phyloP scores from a whole-genome alignment of 2,888 invertebrate genomes.

The Congeria kusceri region DNA sequence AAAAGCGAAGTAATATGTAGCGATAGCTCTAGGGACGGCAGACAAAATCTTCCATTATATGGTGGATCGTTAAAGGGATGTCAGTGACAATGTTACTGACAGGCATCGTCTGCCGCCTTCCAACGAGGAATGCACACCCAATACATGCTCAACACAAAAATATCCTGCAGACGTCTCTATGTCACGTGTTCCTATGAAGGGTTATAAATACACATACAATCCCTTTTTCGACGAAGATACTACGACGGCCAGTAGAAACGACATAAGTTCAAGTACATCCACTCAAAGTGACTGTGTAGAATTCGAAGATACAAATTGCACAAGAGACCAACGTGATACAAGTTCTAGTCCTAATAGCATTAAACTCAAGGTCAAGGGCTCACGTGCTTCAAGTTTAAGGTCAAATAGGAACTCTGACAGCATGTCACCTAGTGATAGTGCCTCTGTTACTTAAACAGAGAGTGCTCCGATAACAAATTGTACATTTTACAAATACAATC shows the following conservation, averaged over 20 bases:
- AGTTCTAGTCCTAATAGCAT: conserved; percentile 37
- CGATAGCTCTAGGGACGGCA: conserved; percentile 16
- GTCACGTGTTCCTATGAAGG: conserved; percentile 35
- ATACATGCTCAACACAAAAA: conserved; percentile 25
- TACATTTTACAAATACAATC: conserved; percentile 30
- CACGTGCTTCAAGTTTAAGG: conserved; percentile 45
- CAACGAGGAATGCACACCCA: neutral
- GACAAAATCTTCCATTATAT: conserved; percentile 7
- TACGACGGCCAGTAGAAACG: conserved; percentile 28
- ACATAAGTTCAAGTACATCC: conserved; percentile 38
- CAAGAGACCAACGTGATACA: conserved; percentile 30
- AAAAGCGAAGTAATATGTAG: neutral
- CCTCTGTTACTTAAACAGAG: conserved; percentile 30
- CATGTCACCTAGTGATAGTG: conserved; percentile 56
- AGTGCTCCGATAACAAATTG: conserved; percentile 35
- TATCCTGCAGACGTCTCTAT: conserved; percentile 13
- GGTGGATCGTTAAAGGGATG: conserved; percentile 36
- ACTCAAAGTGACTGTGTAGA: conserved; percentile 54
- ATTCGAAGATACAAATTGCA: conserved; percentile 30
- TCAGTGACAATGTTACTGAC: neutral
- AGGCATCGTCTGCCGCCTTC: neutral
- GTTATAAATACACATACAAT: conserved; percentile 59
- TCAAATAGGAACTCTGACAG: conserved; percentile 60
- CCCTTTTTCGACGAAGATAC: conserved; percentile 54
- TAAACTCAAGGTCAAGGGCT: conserved; percentile 36